These are phyloP conservation scores for Drosophila lacteicornis DNA, from an alignment of 1,140 invertebrate genomes.

Conservation along the genomic window DNA sequence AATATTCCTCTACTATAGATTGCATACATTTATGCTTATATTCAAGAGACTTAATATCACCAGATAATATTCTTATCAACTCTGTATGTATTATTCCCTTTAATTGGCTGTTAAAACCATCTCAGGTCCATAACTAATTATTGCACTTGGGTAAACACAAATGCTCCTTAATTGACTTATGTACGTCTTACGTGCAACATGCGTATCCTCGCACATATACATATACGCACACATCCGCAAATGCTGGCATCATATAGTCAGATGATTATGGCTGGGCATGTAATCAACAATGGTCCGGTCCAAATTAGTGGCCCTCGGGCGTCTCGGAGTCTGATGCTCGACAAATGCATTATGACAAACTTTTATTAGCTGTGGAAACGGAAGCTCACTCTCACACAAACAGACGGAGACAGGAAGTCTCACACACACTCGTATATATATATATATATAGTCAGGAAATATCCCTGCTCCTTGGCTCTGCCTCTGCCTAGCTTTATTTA, in stretches of 20 bases:
- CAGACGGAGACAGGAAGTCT: conserved; percentile 9
- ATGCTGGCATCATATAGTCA: conserved; percentile 4
- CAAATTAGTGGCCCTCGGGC: conserved; percentile 34
- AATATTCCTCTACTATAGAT: too few species aligned
- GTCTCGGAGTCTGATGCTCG: conserved; percentile 9
- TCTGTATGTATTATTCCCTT: conserved; percentile 15
- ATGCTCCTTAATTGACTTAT: conserved; percentile 59
- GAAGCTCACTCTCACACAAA: conserved; percentile 9
- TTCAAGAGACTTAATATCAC: too few species aligned
- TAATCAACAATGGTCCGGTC: conserved; percentile 14
- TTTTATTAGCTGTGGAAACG: conserved; percentile 54
- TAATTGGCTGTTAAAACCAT: conserved; percentile 4
- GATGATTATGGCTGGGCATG: conserved; percentile 25
- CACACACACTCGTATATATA: background rate
- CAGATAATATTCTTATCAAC: too few species aligned
- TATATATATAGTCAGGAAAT: background rate
- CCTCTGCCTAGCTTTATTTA: conserved; percentile 46
- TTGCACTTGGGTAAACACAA: conserved; percentile 45
- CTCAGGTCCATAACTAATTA: conserved; percentile 44
- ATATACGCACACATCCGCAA: background rate
- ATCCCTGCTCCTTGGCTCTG: conserved; percentile 19
- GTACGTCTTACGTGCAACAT: conserved; percentile 20
- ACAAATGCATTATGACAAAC: conserved; percentile 54
- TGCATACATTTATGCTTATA: too few species aligned
- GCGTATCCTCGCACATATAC: conserved; percentile 3